These are phyloP conservation scores for Manduca sexta DNA, from an alignment of 1,140 invertebrate genomes.

Conservation along the genomic window DNA sequence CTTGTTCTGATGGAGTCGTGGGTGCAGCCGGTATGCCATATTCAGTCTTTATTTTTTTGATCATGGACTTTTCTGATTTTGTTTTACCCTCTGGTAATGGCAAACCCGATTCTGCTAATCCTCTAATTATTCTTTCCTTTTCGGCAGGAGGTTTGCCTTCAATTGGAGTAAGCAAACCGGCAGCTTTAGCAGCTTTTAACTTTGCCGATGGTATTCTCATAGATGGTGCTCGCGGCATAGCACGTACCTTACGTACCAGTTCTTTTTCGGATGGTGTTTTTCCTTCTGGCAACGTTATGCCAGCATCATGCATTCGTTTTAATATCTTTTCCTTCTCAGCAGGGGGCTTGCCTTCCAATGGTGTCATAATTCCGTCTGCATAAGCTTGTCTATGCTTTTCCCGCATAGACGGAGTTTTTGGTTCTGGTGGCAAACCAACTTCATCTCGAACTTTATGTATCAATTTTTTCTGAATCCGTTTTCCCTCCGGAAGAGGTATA, in stretches of 20 bases:
- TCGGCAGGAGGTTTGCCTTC: constrained; percentile 29
- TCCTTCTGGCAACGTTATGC: constrained; percentile 31
- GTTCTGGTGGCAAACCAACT: constrained; percentile 19
- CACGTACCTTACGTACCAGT: background rate
- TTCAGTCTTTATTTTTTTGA: constrained; percentile 6
- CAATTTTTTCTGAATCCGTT: constrained; percentile 24
- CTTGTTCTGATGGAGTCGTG: too few species aligned
- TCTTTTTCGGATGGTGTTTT: constrained; percentile 20
- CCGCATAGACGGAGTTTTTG: constrained; percentile 3
- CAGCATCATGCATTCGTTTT: constrained; percentile 27
- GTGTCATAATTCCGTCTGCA: constrained; percentile 15
- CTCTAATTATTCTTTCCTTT: constrained; percentile 38
- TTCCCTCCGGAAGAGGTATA: constrained; percentile 23
- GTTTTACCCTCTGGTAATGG: constrained; percentile 30
- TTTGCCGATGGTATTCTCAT: constrained; percentile 4
- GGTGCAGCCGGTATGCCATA: background rate
- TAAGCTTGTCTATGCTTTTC: constrained; percentile 9
- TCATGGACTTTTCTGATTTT: constrained; percentile 16
- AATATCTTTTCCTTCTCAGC: constrained; percentile 23
- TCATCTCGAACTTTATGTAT: constrained; percentile 16
- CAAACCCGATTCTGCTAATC: constrained; percentile 23
- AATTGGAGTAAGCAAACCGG: constrained; percentile 33
- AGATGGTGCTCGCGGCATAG: background rate
- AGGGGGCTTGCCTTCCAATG: constrained; percentile 19
- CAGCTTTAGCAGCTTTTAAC: constrained; percentile 20